Conservation (phyloP, 2,888 invertebrate species). For the Troides oblongomaculatus region DNA sequence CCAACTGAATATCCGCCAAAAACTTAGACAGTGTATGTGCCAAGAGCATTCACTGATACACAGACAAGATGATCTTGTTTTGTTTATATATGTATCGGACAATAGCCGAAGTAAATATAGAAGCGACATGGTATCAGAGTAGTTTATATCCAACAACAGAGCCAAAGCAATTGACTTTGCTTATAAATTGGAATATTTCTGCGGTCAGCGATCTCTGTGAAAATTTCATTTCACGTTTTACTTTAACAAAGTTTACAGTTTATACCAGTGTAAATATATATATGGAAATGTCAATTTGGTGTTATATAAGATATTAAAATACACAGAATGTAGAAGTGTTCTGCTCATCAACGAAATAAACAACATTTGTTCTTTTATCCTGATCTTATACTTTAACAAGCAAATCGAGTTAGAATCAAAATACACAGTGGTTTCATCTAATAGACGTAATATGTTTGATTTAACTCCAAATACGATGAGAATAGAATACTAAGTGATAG, state of each 20-base stretch:
- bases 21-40: slow-evolving; percentile 37
- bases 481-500: slow-evolving; percentile 15
- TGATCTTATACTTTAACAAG: no score
- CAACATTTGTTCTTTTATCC: no score
- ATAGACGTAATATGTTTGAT: slow-evolving; percentile 23
- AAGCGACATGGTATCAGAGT: slow-evolving; percentile 25
- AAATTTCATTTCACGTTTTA: not conserved
- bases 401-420: no score
- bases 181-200: slow-evolving; percentile 24
- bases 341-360: no score
- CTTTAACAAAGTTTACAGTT: not conserved
- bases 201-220: slow-evolving; percentile 6
- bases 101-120: slow-evolving; percentile 29
- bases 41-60: slow-evolving; percentile 44
- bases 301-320: no score
- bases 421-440: not conserved
- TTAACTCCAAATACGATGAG: slow-evolving; percentile 13
- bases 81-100: slow-evolving; percentile 30
- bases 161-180: slow-evolving; percentile 17
- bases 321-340: no score
- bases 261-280: not conserved
- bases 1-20: slow-evolving; percentile 41
- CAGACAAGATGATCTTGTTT: slow-evolving; percentile 37
- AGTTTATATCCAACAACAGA: slow-evolving; percentile 18
- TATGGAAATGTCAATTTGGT: not conserved